Evolutionary conservation across 2,113 vertebrate species (phyloP), one percentile per base, ranked within the genome.

Genomic region (Entosphenus tridentatus): DNA sequence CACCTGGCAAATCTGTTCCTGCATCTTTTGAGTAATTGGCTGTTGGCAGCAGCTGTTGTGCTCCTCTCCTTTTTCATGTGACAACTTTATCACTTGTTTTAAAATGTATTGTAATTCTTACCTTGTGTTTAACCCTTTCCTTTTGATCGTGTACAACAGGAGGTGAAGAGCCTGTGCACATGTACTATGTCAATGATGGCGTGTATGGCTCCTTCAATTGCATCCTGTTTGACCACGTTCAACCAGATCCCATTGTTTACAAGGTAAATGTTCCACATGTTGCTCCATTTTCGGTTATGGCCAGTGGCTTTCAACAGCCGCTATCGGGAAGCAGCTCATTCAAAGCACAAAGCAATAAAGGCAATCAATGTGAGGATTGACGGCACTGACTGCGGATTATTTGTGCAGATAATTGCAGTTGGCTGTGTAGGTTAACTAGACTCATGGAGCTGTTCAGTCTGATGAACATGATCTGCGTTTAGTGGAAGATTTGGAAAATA

Each of bases 161-260:
- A 65, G 57, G 77, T 58, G 83, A 70, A 70, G 86, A 95, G 70
- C 80, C 77, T 72, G 95, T 88, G 11, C 77, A 95, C 10, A 97
- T 98, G 93, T 98, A 97, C 70, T 98, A 96, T 1, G 88, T 98
- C 70, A 98, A 98, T 1, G 92, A 98, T 67, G 92, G 93, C 0
- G 90, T 98, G 3, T 97, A 98, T n/a, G 91, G 92, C 1, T 98
- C 92, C 1, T 98, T 98, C 74, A 96, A 97, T 74, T 96, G 90
- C 76, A 93, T 98, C 72, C 76, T 96, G 8, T 97, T 85, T 62
- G 90, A 98, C 73, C 93, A 98, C 0, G 93, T 91, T 1, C 88
- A 89, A 12, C 89, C 92, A 70, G 81, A 84, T 72, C 88, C 93
- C 57, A 74, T 77, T 56, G 76, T 98, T 71, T 86, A 87, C 67